These are phyloP conservation scores for Harpagoxenus sublaevis DNA, from an alignment of 2,888 invertebrate genomes.

Conservation along the genomic window DNA sequence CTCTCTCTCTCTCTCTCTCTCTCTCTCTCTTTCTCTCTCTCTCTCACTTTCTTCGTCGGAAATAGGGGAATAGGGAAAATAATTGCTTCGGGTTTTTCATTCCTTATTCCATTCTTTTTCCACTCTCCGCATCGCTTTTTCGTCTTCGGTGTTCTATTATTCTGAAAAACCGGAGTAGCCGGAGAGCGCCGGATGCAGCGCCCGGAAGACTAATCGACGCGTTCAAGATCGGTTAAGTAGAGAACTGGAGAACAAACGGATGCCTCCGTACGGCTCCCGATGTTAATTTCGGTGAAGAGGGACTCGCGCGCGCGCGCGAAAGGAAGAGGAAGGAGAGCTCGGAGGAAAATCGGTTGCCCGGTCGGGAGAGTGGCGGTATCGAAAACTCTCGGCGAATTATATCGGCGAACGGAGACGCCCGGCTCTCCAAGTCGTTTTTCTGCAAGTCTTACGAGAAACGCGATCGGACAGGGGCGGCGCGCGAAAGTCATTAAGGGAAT, in stretches of 20 bases:
- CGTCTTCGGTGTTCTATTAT: conserved; percentile 50
- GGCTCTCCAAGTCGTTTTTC: conserved; percentile 35
- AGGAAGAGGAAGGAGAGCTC: conserved; percentile 2
- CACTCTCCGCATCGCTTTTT: conserved; percentile 28
- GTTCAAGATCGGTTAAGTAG: conserved; percentile 46
- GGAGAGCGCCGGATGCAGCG: conserved; percentile 16
- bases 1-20: not conserved
- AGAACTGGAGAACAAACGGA: conserved; percentile 34
- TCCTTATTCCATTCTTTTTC: conserved; percentile 50
- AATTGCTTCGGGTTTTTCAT: conserved; percentile 56
- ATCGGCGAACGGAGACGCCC: conserved; percentile 34
- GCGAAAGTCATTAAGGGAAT: conserved; percentile 47
- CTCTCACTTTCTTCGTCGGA: not conserved
- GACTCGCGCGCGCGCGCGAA: not conserved
- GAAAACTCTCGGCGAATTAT: conserved; percentile 49
- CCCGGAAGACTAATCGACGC: conserved; percentile 57
- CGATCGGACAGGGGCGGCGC: conserved; percentile 40
- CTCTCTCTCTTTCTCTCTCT: conserved; percentile 5
- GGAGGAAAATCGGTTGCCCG: not conserved
- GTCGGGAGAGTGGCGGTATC: conserved; percentile 15
- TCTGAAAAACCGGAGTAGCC: conserved; percentile 28
- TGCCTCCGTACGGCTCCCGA: conserved; percentile 22
- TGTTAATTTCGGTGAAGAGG: conserved; percentile 50
- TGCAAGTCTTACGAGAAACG: conserved; percentile 35
- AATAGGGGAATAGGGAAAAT: conserved; percentile 38